A percentile compares a stretch with the other conserved stretches of the same genome.
These are phyloP conservation scores for Cephus rjabovi DNA, from an alignment of 2,888 invertebrate species.

Conservation along the genomic window DNA sequence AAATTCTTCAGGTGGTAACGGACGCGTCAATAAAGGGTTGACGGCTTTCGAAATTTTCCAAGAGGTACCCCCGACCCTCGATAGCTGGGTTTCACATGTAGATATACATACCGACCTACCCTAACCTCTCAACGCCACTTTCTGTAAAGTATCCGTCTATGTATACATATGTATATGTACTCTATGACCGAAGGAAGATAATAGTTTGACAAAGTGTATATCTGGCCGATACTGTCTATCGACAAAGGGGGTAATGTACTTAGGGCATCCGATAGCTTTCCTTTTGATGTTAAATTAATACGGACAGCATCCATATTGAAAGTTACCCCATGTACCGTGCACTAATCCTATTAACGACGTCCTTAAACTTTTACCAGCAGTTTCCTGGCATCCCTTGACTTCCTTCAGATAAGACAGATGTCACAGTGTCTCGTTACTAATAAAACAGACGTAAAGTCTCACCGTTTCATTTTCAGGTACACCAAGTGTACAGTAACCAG, in stretches of 20 bases:
- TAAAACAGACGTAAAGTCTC: background rate
- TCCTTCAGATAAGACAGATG: background rate
- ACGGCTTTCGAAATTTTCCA: background rate
- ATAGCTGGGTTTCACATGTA: background rate
- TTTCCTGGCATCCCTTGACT: background rate
- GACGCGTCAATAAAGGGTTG: background rate
- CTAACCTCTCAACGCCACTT: background rate
- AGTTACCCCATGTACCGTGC: background rate
- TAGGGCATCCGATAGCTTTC: background rate
- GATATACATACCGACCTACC: background rate
- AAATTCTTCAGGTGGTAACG: background rate
- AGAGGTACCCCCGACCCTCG: background rate
- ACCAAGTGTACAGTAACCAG: background rate
- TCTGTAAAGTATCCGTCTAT: no score
- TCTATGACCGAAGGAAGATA: background rate
- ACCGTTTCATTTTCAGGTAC: background rate
- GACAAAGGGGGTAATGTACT: conserved; percentile 1
- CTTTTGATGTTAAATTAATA: conserved; percentile 3
- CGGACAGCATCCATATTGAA: background rate
- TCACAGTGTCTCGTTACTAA: background rate
- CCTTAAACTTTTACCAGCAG: background rate
- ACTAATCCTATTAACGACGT: background rate
- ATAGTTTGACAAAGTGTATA: background rate
- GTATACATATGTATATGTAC: background rate
- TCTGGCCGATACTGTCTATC: background rate